A percentile compares a stretch with the other conserved stretches of the same genome.
phyloP scores from a whole-genome alignment of 2,888 invertebrate species.

The Agriotes lineatus region DNA sequence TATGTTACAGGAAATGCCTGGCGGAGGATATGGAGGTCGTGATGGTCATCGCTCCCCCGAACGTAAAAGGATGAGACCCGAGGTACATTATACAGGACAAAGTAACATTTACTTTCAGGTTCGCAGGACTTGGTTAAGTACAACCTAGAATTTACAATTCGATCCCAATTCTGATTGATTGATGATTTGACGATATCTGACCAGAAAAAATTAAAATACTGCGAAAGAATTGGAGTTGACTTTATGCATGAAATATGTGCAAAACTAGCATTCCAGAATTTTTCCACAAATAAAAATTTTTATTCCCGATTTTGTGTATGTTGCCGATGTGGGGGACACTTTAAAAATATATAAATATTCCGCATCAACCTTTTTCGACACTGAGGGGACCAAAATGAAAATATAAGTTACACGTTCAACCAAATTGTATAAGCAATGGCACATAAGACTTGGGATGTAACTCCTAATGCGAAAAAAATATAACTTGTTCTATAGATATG shows the following conservation, averaged over 20 bases:
- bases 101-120: conserved; percentile 13
- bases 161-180: not conserved
- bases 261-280: not conserved
- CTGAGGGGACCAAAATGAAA: too few species aligned
- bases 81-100: conserved; percentile 64
- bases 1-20: conserved; percentile 41
- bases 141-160: not conserved
- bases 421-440: not conserved
- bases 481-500: not conserved
- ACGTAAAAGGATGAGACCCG: conserved; percentile 73
- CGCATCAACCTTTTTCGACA: too few species aligned
- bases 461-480: not conserved
- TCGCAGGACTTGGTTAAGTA: conserved; percentile 1
- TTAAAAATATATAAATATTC: conserved; percentile 1
- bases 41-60: conserved; percentile 72
- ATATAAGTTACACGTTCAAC: too few species aligned
- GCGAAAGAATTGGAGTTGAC: conserved; percentile 5
- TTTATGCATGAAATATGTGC: conserved; percentile 6
- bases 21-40: conserved; percentile 65
- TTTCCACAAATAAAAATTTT: not conserved
- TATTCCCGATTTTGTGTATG: too few species aligned
- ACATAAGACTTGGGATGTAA: not conserved
- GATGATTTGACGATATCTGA: too few species aligned
- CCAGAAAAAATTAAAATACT: not conserved
- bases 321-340: too few species aligned